A percentile compares a stretch with the other conserved stretches of the same genome.
These are phyloP conservation scores for Fissipunctia ypsillon DNA, from an alignment of 2,888 invertebrate genomes.

Conservation along the genomic window DNA sequence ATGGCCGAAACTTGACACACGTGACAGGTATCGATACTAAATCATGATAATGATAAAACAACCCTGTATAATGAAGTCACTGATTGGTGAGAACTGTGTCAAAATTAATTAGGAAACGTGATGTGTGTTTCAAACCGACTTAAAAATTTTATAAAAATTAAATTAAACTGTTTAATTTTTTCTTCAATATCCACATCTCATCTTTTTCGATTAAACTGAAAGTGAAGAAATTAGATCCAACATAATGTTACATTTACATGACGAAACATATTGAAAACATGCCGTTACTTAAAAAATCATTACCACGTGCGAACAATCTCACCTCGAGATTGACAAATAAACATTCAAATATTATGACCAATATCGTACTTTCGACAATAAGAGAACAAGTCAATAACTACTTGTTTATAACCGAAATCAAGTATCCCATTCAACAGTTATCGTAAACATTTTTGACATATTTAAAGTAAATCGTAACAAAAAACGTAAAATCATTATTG, in stretches of 20 bases:
- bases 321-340: conserved; percentile 5
- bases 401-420: conserved; percentile 46
- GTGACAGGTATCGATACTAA: neutral
- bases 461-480: conserved; percentile 51
- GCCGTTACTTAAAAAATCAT: neutral
- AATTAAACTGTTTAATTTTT: neutral
- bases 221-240: neutral
- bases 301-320: neutral
- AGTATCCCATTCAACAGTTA: conserved; percentile 36
- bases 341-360: conserved; percentile 3
- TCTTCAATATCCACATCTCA: neutral
- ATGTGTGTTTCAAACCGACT: neutral
- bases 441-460: conserved; percentile 58
- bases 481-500: conserved; percentile 59
- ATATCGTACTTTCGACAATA: conserved; percentile 40
- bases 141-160: neutral
- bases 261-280: neutral
- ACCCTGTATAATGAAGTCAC: neutral
- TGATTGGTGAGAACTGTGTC: neutral
- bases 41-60: neutral
- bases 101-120: neutral
- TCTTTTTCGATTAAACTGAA: conserved; percentile 12
- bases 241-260: neutral
- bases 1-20: neutral
- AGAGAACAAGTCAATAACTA: conserved; percentile 29